Evolutionary conservation across 1,140 invertebrate species (phyloP).

Genomic region (Brachionus angularis): DNA sequence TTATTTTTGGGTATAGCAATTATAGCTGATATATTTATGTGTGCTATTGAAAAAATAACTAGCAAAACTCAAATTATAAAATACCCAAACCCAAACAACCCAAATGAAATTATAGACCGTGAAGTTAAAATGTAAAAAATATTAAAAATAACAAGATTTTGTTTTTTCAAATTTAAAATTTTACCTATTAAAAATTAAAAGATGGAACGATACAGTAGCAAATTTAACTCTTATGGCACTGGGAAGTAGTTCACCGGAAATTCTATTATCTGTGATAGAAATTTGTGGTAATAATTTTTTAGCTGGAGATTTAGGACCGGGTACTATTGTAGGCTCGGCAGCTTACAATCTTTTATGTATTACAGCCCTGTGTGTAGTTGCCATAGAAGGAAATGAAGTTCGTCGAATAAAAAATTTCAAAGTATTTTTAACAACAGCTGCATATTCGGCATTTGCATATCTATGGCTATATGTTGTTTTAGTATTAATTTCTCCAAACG

Average conservation of each 20-base stretch:
- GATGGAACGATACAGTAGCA: slow-evolving; percentile 68
- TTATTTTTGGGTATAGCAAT: slow-evolving; percentile 63
- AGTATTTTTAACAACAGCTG: slow-evolving; percentile 57
- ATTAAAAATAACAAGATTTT: no score
- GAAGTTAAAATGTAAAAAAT: slow-evolving; percentile 51
- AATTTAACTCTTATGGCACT: slow-evolving; percentile 69
- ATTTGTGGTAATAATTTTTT: slow-evolving; percentile 61
- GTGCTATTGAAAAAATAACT: slow-evolving; percentile 66
- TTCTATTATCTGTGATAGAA: slow-evolving; percentile 65
- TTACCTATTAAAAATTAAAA: slow-evolving; percentile 45
- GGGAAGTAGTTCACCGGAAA: slow-evolving; percentile 66
- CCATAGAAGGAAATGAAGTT: slow-evolving; percentile 48
- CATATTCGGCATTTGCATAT: slow-evolving; percentile 64
- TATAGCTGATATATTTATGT: slow-evolving; percentile 65
- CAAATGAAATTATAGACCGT: slow-evolving; percentile 46
- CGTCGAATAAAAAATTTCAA: slow-evolving; percentile 58
- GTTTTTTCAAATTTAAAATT: neutral
- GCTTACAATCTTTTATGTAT: slow-evolving; percentile 61
- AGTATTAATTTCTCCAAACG: slow-evolving; percentile 51
- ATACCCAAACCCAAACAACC: slow-evolving; percentile 49
- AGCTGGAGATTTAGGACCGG: slow-evolving; percentile 63
- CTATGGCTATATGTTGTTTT: slow-evolving; percentile 63
- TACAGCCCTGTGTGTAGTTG: slow-evolving; percentile 54
- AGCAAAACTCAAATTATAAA: slow-evolving; percentile 63
- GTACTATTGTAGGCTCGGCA: slow-evolving; percentile 65